Evolutionary conservation across 37 sponge, comb jelly and placozoan species (phyloP).

Genomic region (Theonella swinhoei): DNA sequence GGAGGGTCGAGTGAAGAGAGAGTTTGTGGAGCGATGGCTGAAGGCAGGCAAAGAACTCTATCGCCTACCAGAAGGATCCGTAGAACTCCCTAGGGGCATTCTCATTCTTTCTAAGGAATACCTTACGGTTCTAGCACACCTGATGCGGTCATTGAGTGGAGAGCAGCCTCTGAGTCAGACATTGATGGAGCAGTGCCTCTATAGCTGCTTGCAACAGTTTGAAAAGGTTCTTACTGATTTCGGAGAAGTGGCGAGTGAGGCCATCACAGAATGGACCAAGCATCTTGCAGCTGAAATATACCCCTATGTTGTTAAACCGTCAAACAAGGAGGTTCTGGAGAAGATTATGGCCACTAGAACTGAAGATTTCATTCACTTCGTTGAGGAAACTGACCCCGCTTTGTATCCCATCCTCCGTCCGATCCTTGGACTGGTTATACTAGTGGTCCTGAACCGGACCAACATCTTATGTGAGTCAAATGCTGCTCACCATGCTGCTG

Average conservation of each 20-base stretch:
- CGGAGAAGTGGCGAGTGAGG: slow-evolving; percentile 4
- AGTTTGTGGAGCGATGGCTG: slow-evolving; percentile 9
- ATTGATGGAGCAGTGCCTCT: slow-evolving; percentile 16
- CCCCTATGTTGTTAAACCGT: slow-evolving; percentile 9
- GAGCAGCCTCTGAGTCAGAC: slow-evolving; percentile 3
- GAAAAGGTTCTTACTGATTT: slow-evolving; percentile 15
- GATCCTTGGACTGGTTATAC: slow-evolving; percentile 14
- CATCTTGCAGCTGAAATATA: slow-evolving; percentile 11
- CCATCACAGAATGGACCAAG: slow-evolving; percentile 19
- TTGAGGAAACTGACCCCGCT: slow-evolving; percentile 12
- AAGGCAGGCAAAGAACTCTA: slow-evolving; percentile 23
- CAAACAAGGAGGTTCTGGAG: slow-evolving; percentile 1
- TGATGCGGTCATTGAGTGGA: slow-evolving; percentile 20
- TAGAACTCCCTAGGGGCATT: slow-evolving; percentile 25
- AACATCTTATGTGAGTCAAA: slow-evolving; percentile 33
- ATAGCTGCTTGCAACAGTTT: slow-evolving; percentile 22
- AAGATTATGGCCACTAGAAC: slow-evolving; percentile 2
- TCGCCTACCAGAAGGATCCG: slow-evolving; percentile 18
- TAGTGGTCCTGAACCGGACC: slow-evolving; percentile 41
- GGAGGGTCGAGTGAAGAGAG: slow-evolving; percentile 18
- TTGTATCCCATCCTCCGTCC: slow-evolving; percentile 24
- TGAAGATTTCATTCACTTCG: not conserved
- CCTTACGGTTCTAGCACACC: slow-evolving; percentile 10
- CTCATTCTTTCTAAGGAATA: slow-evolving; percentile 25
- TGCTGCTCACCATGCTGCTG: slow-evolving; percentile 35